phyloP scores from a whole-genome alignment of 2,113 vertebrate genomes.

The Galbula dea region DNA sequence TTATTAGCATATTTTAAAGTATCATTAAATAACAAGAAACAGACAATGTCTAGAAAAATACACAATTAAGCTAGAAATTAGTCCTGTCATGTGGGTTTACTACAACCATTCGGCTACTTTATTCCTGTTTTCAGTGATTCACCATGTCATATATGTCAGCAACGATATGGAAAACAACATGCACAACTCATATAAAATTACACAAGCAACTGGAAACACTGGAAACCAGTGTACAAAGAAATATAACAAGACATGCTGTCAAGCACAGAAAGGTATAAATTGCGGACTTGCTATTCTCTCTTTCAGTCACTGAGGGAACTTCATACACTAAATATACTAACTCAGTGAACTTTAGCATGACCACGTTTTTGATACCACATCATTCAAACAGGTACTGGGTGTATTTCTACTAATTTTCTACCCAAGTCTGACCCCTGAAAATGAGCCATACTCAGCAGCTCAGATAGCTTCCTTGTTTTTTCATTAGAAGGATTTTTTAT shows the following conservation, averaged over 20 bases:
- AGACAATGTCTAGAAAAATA: conserved; percentile 9
- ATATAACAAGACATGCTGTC: neutral
- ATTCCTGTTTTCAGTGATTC: neutral
- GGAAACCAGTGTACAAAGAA: neutral
- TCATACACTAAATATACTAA: neutral
- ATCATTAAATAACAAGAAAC: conserved; percentile 48
- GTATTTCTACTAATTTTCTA: neutral
- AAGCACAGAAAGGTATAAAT: neutral
- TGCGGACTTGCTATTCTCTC: neutral
- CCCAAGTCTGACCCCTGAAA: neutral
- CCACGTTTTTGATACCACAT: neutral
- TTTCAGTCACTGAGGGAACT: neutral
- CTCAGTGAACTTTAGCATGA: rapidly evolving
- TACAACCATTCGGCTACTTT: neutral
- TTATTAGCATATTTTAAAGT: neutral
- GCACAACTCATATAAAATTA: neutral
- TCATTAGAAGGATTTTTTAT: neutral
- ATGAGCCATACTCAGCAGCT: neutral
- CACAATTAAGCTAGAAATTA: conserved; percentile 12
- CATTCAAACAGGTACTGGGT: rapidly evolving
- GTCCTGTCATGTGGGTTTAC: neutral
- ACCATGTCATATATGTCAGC: neutral
- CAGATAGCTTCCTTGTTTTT: neutral
- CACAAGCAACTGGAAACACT: neutral
- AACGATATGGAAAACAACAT: neutral